A percentile compares a stretch with the other conserved stretches of the same genome.
These are phyloP conservation scores for Hemibagrus wyckioides DNA, from an alignment of 2,113 vertebrate genomes.

Conservation along the genomic window DNA sequence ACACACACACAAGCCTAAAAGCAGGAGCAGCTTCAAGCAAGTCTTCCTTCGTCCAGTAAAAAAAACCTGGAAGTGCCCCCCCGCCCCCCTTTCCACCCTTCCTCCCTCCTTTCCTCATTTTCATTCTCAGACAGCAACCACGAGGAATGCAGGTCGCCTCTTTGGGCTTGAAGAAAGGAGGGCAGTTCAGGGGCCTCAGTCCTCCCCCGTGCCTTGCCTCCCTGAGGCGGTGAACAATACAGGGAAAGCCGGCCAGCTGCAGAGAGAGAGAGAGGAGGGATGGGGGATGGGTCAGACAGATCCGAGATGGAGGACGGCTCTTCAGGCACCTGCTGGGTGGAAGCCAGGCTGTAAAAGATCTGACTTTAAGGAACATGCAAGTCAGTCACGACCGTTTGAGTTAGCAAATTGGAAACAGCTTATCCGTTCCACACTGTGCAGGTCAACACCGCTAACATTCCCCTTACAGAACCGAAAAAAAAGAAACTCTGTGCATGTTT, in stretches of 20 bases:
- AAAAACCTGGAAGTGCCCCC: constrained; percentile 12
- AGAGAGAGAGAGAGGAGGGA: constrained; percentile 26
- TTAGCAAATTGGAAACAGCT: constrained; percentile 35
- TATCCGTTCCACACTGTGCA: constrained; percentile 13
- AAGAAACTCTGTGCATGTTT: neutral
- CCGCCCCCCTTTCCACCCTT: neutral
- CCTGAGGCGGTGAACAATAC: constrained; percentile 66
- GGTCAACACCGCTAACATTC: constrained; percentile 1
- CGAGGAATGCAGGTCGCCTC: constrained; percentile 55
- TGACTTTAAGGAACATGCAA: constrained; percentile 42
- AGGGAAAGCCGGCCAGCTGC: constrained; percentile 62
- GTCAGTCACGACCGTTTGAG: constrained; percentile 18
- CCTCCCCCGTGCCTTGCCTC: constrained; percentile 57
- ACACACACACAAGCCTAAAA: neutral
- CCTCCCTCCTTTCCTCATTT: constrained; percentile 25
- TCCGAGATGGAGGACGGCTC: constrained; percentile 55
- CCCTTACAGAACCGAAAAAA: constrained; percentile 16
- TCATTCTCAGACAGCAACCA: constrained; percentile 35
- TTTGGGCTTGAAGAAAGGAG: constrained; percentile 29
- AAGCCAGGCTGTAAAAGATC: constrained; percentile 51
- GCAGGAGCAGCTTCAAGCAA: neutral
- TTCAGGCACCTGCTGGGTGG: constrained; percentile 63
- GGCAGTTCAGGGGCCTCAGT: constrained; percentile 41
- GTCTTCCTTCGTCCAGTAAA: neutral
- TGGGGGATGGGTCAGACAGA: constrained; percentile 65